Evolutionary conservation across 2,797 vertebrate species (phyloP), one percentile per base, ranked within the genome.

Genomic region (Schizothorax lantsangensis): DNA sequence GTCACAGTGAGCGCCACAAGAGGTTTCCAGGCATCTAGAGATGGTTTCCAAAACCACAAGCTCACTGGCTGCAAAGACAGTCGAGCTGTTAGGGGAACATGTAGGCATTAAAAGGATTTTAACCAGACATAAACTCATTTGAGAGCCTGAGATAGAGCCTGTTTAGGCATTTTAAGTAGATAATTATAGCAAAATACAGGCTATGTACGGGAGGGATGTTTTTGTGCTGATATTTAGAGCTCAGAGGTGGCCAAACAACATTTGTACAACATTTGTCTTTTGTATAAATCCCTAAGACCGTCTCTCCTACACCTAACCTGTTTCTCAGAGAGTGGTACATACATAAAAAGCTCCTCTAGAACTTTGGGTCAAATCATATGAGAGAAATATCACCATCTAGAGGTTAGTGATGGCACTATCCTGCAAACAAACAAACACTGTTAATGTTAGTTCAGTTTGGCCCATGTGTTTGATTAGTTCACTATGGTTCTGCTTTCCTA

Each of bases 21-120:
- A 84, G 77, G 77, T 89, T 88, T 86, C 82, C 81, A 81, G 84
- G 81, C 80, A 86, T 86, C 81, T 79, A 83, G 38, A 66, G 54
- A 72, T 80, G 84, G 81, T 88, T 88, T 83, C 57, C 74, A 87
- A 84, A 87, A 84, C 87, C 89, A 83, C 83, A 85, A 83, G 80
- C 80, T 77, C 75, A 81, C 71, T 86, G 78, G 87, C 87, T 85
- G 62, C 62, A 89, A 54, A 74, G 36, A 68, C 78, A 26, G 40
- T 36, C 83, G 26, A n/a, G 77, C 81, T 74, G 54, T 77, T 85
- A 52, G 36, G n/a, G 23, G 33, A 87, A 80, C 68, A 74, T 52
- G 38, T 78, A 64, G 49, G 36, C 57, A 85, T 84, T 87, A 68
- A 79, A 85, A 57, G 43, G 38, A 43, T 40, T 78, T 83, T 86